A percentile compares a stretch with the other conserved stretches of the same genome.
phyloP scores from a whole-genome alignment of 2,113 vertebrate species.

The Salminus brasiliensis region DNA sequence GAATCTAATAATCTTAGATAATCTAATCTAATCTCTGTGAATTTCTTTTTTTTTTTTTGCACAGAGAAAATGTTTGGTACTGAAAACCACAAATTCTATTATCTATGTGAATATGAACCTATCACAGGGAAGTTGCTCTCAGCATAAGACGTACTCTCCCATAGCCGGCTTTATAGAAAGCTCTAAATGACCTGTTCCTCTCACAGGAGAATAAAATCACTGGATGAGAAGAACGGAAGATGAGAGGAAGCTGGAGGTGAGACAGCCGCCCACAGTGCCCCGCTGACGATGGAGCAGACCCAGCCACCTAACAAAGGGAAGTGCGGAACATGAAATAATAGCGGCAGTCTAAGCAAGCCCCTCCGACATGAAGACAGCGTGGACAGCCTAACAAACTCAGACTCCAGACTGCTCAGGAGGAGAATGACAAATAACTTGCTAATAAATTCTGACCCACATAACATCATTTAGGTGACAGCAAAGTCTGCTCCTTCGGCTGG shows the following conservation, averaged over 20 bases:
- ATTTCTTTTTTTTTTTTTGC: too few relatives aligned
- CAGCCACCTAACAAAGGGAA: slow-evolving; percentile 39
- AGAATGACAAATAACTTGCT: slow-evolving; percentile 64
- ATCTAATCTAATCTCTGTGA: too few relatives aligned
- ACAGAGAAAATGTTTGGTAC: too few relatives aligned
- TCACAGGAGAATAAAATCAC: slow-evolving; percentile 31
- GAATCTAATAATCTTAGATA: too few relatives aligned
- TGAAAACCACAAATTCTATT: too few relatives aligned
- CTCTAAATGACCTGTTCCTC: slow-evolving; percentile 21
- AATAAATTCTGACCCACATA: slow-evolving; percentile 70
- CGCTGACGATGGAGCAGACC: slow-evolving; percentile 4
- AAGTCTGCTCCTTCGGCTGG: slow-evolving; percentile 44
- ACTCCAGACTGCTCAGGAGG: slow-evolving; percentile 50
- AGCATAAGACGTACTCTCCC: too few relatives aligned
- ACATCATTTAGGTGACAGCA: slow-evolving; percentile 62
- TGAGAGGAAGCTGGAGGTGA: slow-evolving; percentile 29
- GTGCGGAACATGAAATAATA: slow-evolving; percentile 44
- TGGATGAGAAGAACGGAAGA: slow-evolving; percentile 24
- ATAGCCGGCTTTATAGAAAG: slow-evolving; percentile 7
- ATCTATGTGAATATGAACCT: background rate
- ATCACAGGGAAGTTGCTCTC: background rate
- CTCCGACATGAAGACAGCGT: slow-evolving; percentile 48
- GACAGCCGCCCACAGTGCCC: slow-evolving; percentile 3
- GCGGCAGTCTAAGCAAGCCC: slow-evolving; percentile 28
- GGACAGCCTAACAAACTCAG: slow-evolving; percentile 37